Conservation (phyloP, 2,113 vertebrate genomes). For the Chloebia gouldiae region DNA sequence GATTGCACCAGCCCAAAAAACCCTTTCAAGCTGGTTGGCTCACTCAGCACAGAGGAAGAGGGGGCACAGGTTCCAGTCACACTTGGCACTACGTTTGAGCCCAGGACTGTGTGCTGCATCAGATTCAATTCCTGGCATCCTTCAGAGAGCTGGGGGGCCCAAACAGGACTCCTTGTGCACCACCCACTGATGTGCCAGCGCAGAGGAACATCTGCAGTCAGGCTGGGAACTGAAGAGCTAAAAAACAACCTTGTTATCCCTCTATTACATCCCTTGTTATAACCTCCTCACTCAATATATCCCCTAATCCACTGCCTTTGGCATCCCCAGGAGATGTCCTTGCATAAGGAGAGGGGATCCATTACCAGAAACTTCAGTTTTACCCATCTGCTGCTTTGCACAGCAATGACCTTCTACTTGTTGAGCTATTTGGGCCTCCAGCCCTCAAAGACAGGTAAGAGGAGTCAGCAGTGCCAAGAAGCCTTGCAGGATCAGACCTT, state of each 20-base stretch:
- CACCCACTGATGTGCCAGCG: neutral
- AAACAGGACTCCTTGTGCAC: neutral
- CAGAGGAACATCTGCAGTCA: neutral
- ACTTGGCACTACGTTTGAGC: neutral
- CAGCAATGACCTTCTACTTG: neutral
- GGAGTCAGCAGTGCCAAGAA: neutral
- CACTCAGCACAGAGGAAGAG: neutral
- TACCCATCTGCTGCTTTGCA: neutral
- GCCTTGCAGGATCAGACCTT: neutral
- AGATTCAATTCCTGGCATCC: neutral
- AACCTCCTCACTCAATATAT: neutral
- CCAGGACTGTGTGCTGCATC: neutral
- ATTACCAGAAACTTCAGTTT: neutral
- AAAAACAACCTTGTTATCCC: neutral
- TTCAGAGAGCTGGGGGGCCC: neutral
- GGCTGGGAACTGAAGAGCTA: neutral
- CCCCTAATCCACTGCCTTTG: neutral
- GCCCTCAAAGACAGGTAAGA: neutral
- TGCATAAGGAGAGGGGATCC: fast-evolving
- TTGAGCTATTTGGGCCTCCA: neutral
- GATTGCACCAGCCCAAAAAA: neutral
- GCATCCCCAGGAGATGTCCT: neutral
- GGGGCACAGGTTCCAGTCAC: neutral
- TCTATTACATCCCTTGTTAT: neutral
- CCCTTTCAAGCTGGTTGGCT: neutral